Percentiles rank a stretch among this genome's conserved stretches.
Evolutionary conservation across 2,797 vertebrate genomes (phyloP).

Genomic region (Sarcoramphus papa): DNA sequence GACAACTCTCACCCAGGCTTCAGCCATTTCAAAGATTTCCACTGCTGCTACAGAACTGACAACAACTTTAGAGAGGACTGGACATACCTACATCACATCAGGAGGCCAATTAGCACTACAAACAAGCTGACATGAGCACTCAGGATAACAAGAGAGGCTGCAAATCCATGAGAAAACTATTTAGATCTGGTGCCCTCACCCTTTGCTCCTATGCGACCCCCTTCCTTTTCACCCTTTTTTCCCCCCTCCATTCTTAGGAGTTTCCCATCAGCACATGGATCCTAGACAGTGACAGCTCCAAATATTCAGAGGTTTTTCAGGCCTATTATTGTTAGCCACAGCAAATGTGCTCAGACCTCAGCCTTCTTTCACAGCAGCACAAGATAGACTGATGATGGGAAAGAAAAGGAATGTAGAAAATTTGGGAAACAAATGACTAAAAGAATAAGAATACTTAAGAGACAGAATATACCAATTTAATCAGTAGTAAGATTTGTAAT

Average conservation of each 20-base stretch:
- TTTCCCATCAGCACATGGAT: background rate
- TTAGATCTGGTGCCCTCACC: background rate
- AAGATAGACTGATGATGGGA: background rate
- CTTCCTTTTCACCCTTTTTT: background rate
- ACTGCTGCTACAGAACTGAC: background rate
- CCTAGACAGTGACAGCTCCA: background rate
- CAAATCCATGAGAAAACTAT: background rate
- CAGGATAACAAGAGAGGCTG: background rate
- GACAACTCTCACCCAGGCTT: background rate
- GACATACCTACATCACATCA: background rate
- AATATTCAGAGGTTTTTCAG: background rate
- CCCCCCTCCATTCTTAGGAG: background rate
- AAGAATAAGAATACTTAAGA: background rate
- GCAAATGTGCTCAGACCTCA: background rate
- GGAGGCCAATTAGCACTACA: background rate
- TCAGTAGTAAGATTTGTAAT: background rate
- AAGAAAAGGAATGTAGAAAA: background rate
- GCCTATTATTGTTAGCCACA: background rate
- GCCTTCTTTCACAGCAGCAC: background rate
- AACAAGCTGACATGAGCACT: background rate
- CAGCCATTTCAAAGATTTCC: background rate
- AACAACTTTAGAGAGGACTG: background rate
- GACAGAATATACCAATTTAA: background rate
- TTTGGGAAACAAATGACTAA: background rate
- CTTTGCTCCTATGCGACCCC: background rate